A percentile compares a stretch with the other conserved stretches of the same genome.
Evolutionary conservation across 1,140 invertebrate genomes (phyloP).

Genomic region (Dreissena polymorpha): DNA sequence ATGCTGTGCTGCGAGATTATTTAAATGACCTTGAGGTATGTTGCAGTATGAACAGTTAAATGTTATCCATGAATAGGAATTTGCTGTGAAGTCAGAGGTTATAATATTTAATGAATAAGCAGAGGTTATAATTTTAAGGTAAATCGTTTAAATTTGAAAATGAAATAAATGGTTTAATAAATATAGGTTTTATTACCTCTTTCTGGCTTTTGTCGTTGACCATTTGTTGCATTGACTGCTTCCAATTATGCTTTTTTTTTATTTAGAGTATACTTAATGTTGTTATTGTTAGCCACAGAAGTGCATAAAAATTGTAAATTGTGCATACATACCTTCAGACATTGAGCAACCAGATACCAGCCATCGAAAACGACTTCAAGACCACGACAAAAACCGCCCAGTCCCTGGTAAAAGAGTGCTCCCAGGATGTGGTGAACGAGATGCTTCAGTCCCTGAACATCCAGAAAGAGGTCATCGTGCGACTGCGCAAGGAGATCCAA

Average conservation of each 20-base stretch:
- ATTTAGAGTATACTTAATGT: too few species aligned
- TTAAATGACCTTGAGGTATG: constrained; percentile 87
- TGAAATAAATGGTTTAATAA: too few species aligned
- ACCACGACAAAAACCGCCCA: constrained; percentile 94
- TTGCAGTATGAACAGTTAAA: constrained; percentile 17
- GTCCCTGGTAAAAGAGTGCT: constrained; percentile 92
- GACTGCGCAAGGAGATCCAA: constrained; percentile 85
- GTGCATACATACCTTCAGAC: constrained; percentile 71
- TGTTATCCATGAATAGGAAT: too few species aligned
- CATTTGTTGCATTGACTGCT: too few species aligned
- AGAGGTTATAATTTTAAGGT: too few species aligned
- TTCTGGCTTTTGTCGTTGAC: too few species aligned
- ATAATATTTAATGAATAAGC: too few species aligned
- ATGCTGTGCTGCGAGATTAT: constrained; percentile 89
- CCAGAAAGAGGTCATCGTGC: constrained; percentile 90
- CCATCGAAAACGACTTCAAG: constrained; percentile 94
- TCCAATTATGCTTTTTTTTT: too few species aligned
- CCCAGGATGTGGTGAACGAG: constrained; percentile 92
- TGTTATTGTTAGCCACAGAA: not conserved
- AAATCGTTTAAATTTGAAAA: too few species aligned
- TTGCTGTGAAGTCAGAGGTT: too few species aligned
- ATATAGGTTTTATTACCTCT: too few species aligned
- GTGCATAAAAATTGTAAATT: too few species aligned
- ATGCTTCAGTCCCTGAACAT: constrained; percentile 95
- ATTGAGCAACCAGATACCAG: constrained; percentile 90